phyloP scores from a whole-genome alignment of 2,888 invertebrate genomes.

The Pterostichus madidus region DNA sequence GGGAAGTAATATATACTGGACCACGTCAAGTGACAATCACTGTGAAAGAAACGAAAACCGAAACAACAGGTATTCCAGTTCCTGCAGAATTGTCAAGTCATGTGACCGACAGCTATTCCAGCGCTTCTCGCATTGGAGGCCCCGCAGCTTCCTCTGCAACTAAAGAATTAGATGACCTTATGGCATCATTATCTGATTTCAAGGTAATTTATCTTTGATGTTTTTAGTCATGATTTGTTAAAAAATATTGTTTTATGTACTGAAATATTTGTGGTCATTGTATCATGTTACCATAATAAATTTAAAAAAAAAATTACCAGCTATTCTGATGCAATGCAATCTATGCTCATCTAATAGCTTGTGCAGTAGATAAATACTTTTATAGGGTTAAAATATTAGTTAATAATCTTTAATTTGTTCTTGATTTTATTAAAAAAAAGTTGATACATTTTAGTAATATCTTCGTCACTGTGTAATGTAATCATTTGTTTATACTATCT shows the following conservation, averaged over 20 bases:
- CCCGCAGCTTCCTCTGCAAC: conserved; percentile 91
- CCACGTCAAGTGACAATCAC: conserved; percentile 81
- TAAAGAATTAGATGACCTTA: conserved; percentile 95
- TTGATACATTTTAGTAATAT: too few species aligned
- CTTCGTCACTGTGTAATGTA: too few species aligned
- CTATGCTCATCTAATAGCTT: conserved; percentile 40
- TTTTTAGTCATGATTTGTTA: not conserved
- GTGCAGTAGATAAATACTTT: conserved; percentile 3
- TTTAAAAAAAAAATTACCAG: conserved; percentile 22
- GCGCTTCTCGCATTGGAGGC: conserved; percentile 69
- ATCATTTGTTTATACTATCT: not conserved
- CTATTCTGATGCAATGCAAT: not conserved
- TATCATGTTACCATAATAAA: not conserved
- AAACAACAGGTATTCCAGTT: conserved; percentile 79
- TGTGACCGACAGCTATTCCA: conserved; percentile 77
- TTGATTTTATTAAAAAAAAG: too few species aligned
- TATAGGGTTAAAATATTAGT: too few species aligned
- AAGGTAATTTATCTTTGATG: conserved; percentile 83
- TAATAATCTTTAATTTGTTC: too few species aligned
- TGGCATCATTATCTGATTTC: conserved; percentile 97
- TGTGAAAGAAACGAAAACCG: conserved; percentile 81
- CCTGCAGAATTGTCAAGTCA: conserved; percentile 79
- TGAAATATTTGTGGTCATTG: conserved; percentile 34
- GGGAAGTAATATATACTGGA: conserved; percentile 77
- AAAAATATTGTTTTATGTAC: not conserved